These are phyloP conservation scores for Ceratotherium simum DNA, from an alignment of 2,113 vertebrate species.

Conservation along the genomic window DNA sequence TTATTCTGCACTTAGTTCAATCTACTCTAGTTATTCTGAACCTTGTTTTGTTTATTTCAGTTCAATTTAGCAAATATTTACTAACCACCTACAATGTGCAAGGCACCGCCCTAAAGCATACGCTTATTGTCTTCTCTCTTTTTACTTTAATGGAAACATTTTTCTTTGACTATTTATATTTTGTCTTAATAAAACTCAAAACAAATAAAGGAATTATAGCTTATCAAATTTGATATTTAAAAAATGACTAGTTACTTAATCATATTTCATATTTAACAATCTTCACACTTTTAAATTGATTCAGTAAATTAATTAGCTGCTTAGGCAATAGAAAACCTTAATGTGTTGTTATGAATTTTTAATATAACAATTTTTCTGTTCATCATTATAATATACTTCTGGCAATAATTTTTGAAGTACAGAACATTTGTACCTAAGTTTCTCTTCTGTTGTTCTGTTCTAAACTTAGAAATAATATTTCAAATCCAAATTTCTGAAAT, in stretches of 20 bases:
- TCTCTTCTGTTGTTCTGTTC: neutral
- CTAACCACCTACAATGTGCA: neutral
- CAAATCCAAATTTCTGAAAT: conserved; percentile 44
- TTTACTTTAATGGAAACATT: neutral
- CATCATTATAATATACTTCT: conserved; percentile 60
- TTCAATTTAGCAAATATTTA: conserved; percentile 39
- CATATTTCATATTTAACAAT: conserved; percentile 61
- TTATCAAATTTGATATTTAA: conserved; percentile 54
- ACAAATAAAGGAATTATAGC: conserved; percentile 37
- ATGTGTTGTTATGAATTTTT: conserved; percentile 72
- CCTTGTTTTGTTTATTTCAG: neutral
- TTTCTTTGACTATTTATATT: conserved; percentile 36
- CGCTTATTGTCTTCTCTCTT: neutral
- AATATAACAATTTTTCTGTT: conserved; percentile 64
- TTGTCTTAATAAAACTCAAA: conserved; percentile 45
- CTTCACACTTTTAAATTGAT: conserved; percentile 51
- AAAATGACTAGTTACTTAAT: conserved; percentile 50
- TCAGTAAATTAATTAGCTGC: conserved; percentile 71
- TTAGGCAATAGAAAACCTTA: conserved; percentile 63
- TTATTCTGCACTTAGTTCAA: neutral
- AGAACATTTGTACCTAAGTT: conserved; percentile 49
- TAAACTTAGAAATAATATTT: conserved; percentile 62
- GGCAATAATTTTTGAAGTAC: conserved; percentile 58
- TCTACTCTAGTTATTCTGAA: neutral
- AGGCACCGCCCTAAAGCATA: neutral